Percentiles rank a stretch among this genome's conserved stretches.
Evolutionary conservation across 2,888 invertebrate genomes (phyloP).

Genomic region (Aproaerema taeniolella): DNA sequence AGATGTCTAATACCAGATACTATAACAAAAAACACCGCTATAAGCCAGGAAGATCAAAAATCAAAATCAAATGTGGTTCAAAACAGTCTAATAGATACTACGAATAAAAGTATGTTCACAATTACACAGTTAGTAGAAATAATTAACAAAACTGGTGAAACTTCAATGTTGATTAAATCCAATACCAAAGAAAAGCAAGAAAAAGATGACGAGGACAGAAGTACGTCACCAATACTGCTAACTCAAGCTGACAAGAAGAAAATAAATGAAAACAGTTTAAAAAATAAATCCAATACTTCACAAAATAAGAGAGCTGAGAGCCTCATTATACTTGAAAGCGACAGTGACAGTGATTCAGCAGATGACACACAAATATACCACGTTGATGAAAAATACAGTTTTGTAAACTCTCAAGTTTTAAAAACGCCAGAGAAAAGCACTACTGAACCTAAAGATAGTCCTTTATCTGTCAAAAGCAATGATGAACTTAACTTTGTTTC

Average conservation of each 20-base stretch:
- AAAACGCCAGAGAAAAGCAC: slow-evolving; percentile 1
- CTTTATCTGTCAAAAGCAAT: background rate
- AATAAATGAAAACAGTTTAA: slow-evolving; percentile 16
- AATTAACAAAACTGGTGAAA: slow-evolving; percentile 47
- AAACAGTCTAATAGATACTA: slow-evolving; percentile 30
- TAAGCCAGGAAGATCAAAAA: slow-evolving; percentile 18
- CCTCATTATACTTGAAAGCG: slow-evolving; percentile 57
- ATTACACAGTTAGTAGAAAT: slow-evolving; percentile 66
- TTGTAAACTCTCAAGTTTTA: slow-evolving; percentile 1
- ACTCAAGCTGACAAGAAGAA: slow-evolving; percentile 51
- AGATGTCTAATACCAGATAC: slow-evolving; percentile 34
- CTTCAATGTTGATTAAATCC: slow-evolving; percentile 18
- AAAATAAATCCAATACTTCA: slow-evolving; percentile 19
- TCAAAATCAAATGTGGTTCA: slow-evolving; percentile 19
- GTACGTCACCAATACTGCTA: slow-evolving; percentile 53
- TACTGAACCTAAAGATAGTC: background rate
- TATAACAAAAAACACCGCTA: slow-evolving; percentile 21
- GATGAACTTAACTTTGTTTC: background rate
- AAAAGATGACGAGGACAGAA: slow-evolving; percentile 32
- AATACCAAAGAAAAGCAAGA: slow-evolving; percentile 8
- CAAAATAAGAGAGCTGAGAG: slow-evolving; percentile 30
- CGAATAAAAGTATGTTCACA: slow-evolving; percentile 58
- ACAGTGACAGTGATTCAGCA: slow-evolving; percentile 43
- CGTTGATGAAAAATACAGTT: slow-evolving; percentile 22
- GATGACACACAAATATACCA: slow-evolving; percentile 40